These are phyloP conservation scores for Trachelus iudaicus DNA, from an alignment of 2,888 invertebrate species.

Conservation along the genomic window DNA sequence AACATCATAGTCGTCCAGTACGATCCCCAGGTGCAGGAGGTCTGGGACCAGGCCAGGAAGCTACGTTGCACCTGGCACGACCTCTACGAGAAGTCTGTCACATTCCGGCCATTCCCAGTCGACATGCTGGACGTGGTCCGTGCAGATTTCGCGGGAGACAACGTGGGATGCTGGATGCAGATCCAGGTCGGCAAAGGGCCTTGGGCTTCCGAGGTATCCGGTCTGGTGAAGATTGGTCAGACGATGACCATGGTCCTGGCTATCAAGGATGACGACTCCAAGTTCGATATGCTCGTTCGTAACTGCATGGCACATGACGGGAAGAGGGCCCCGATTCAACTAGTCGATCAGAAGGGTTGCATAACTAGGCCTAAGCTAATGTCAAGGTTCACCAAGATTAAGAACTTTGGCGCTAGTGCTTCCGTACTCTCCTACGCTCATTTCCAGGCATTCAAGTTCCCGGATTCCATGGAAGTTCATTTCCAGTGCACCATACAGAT, in stretches of 20 bases:
- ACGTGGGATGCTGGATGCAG: conserved; percentile 98
- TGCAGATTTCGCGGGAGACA: conserved; percentile 94
- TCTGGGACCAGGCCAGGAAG: conserved; percentile 95
- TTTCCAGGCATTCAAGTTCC: conserved; percentile 96
- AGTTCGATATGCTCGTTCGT: conserved; percentile 94
- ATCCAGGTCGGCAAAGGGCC: conserved; percentile 95
- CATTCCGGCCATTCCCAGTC: conserved; percentile 93
- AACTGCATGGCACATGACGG: conserved; percentile 96
- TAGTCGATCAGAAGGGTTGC: conserved; percentile 93
- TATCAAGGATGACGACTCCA: conserved; percentile 94
- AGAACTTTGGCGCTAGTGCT: conserved; percentile 93
- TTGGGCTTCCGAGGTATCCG: conserved; percentile 95
- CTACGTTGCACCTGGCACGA: conserved; percentile 95
- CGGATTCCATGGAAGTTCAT: conserved; percentile 96
- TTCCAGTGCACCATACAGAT: conserved; percentile 96
- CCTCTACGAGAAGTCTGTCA: conserved; percentile 94
- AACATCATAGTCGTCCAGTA: conserved; percentile 94
- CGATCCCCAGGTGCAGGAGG: conserved; percentile 91
- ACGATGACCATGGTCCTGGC: conserved; percentile 97
- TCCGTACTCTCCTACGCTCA: conserved; percentile 92
- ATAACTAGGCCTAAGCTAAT: conserved; percentile 92
- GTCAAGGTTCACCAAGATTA: conserved; percentile 94
- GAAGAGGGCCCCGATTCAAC: conserved; percentile 90
- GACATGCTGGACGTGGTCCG: conserved; percentile 96
- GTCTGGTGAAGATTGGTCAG: conserved; percentile 93